Evolutionary conservation across 2,888 invertebrate genomes (phyloP).

Genomic region (Hesperia comma): DNA sequence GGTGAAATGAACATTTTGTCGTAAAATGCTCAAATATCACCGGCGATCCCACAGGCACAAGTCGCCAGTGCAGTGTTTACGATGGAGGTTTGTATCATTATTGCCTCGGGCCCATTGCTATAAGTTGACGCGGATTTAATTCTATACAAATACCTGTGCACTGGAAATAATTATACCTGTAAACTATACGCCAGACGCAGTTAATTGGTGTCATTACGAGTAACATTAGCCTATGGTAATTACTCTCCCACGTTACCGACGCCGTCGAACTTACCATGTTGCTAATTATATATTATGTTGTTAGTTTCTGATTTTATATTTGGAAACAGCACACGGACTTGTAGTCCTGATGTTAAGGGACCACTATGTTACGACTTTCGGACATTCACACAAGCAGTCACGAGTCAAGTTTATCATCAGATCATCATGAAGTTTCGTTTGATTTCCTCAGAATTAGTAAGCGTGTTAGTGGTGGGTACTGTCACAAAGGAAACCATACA

Average conservation of each 20-base stretch:
- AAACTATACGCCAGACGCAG: background rate
- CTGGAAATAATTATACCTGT: background rate
- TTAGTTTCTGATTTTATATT: background rate
- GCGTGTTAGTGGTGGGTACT: no score
- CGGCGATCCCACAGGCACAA: constrained; percentile 81
- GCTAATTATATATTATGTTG: background rate
- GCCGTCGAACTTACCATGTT: background rate
- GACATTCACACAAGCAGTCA: no score
- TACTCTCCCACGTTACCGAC: background rate
- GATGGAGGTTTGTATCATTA: constrained; percentile 73
- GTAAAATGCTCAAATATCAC: constrained; percentile 83
- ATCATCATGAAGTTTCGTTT: no score
- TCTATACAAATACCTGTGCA: background rate
- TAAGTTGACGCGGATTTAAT: background rate
- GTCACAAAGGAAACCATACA: no score
- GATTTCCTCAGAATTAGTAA: no score
- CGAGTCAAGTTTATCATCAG: no score
- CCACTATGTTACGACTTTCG: no score
- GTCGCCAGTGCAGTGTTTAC: constrained; percentile 77
- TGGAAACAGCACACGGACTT: no score
- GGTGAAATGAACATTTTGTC: constrained; percentile 81
- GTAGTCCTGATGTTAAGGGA: no score
- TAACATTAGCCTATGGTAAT: constrained; percentile 13
- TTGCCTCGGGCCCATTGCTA: background rate
- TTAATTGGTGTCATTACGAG: constrained; percentile 11